Evolutionary conservation across 1,140 invertebrate species (phyloP), one percentile per base, ranked within the genome.

Genomic region (Diploscapter pachys): DNA sequence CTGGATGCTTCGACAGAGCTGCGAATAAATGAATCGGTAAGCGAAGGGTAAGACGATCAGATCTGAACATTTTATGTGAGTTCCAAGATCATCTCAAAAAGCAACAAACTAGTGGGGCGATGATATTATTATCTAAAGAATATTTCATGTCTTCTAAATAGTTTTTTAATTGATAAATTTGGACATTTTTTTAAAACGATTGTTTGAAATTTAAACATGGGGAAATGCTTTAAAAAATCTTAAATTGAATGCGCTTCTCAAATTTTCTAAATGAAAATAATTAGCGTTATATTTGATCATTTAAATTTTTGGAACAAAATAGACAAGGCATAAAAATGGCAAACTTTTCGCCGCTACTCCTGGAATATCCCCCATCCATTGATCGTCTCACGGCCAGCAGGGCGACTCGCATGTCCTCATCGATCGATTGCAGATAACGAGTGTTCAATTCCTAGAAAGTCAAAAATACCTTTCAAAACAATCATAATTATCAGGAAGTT

Each of bases 351-450:
- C 65, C n/a, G 50, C 69, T 72, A 8, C 51, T 49, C 68, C 77
- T 71, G 5, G 74, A 71, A 59, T 76, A 78, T 8, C 69, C 59
- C 70, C 77, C 77, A 50, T 71, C 62, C 31, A 69, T 66, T 49
- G 68, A 67, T 52, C 77, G 59, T 57, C 70, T 77, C 9, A 78
- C 59, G 48, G 61, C 51, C 5, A 76, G 57, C 56, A 78, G 59
- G 13, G 61, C 63, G n/a, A 56, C 63, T 50, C 76, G 56, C 74
- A 78, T 77, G 9, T 72, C 77, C 48, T 78, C 77, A 52, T 78
- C 77, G 4, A 78, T 62, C 3, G 66, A 69, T 53, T 77, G 52
- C n/a, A 77, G 9, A 59, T 78, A 78, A 51, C 63, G 57, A 11
- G 54, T 72, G 63, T 78, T 78, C 64, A 78, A 78, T 8, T 56